phyloP scores from a whole-genome alignment of 2,888 invertebrate genomes.

The Monochamus alternatus region DNA sequence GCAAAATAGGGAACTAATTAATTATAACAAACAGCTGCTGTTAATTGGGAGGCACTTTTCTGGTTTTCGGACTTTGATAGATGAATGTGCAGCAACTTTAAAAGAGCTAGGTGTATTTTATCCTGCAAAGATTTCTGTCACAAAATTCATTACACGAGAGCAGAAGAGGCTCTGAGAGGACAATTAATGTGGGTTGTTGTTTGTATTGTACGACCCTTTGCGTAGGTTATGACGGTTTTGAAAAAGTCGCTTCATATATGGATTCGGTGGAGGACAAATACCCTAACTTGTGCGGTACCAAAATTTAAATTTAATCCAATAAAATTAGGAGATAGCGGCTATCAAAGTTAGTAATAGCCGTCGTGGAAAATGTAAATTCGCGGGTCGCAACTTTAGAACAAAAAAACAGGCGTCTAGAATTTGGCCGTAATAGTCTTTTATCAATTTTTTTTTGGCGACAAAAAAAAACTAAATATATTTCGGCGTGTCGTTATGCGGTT shows the following conservation, averaged over 20 bases:
- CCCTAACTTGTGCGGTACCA: too few species aligned
- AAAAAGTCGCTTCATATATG: not conserved
- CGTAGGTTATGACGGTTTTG: not conserved
- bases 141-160: not conserved
- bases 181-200: not conserved
- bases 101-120: slow-evolving; percentile 8
- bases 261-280: too few species aligned
- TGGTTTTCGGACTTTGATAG: not conserved
- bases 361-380: too few species aligned
- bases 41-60: slow-evolving; percentile 8
- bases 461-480: too few species aligned
- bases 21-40: slow-evolving; percentile 6
- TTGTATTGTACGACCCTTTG: not conserved
- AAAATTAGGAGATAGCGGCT: too few species aligned
- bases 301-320: too few species aligned
- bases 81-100: not conserved
- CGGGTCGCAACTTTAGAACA: too few species aligned
- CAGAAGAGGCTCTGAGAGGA: not conserved
- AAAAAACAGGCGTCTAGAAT: too few species aligned
- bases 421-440: too few species aligned
- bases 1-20: not conserved
- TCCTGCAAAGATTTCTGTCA: not conserved
- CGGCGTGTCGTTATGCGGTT: too few species aligned
- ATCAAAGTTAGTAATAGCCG: too few species aligned
- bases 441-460: too few species aligned